Evolutionary conservation across 2,888 invertebrate species (phyloP).

Genomic region (Horisme vitalbata): DNA sequence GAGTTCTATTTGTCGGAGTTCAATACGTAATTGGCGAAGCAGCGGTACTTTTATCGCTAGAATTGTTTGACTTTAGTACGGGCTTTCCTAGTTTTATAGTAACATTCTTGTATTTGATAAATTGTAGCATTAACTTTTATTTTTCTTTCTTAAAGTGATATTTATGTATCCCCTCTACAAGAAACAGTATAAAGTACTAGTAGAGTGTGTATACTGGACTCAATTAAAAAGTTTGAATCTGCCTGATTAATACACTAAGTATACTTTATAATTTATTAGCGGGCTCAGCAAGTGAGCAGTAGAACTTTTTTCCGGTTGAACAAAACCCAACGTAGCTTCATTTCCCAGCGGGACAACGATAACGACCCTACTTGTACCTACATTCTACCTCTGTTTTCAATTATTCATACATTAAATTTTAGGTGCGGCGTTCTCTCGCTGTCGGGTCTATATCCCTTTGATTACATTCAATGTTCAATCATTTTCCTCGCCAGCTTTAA

Average conservation of each 20-base stretch:
- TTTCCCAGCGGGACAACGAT: slow-evolving; percentile 65
- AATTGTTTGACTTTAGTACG: slow-evolving; percentile 1
- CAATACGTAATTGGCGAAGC: slow-evolving; percentile 20
- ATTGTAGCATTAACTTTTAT: too few relatives aligned
- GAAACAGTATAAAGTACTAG: too few relatives aligned
- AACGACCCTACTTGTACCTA: slow-evolving; percentile 70
- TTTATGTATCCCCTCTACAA: too few relatives aligned
- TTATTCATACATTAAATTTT: slow-evolving; percentile 74
- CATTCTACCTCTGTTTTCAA: slow-evolving; percentile 73
- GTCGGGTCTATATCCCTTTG: slow-evolving; percentile 56
- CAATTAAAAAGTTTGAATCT: slow-evolving; percentile 35
- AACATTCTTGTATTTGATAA: too few relatives aligned
- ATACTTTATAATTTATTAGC: slow-evolving; percentile 49
- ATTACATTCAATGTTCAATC: slow-evolving; percentile 57
- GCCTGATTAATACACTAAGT: slow-evolving; percentile 48
- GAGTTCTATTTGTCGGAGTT: slow-evolving; percentile 28
- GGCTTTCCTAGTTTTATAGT: background rate
- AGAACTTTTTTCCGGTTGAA: slow-evolving; percentile 54
- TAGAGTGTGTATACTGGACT: background rate
- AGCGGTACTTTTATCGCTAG: slow-evolving; percentile 3
- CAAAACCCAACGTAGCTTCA: slow-evolving; percentile 59
- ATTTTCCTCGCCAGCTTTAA: slow-evolving; percentile 47
- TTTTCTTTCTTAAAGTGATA: too few relatives aligned
- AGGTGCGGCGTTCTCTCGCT: slow-evolving; percentile 45
- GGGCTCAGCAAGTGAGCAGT: slow-evolving; percentile 49